Evolutionary conservation across 2,113 vertebrate genomes (phyloP).

Genomic region (Fulica atra): DNA sequence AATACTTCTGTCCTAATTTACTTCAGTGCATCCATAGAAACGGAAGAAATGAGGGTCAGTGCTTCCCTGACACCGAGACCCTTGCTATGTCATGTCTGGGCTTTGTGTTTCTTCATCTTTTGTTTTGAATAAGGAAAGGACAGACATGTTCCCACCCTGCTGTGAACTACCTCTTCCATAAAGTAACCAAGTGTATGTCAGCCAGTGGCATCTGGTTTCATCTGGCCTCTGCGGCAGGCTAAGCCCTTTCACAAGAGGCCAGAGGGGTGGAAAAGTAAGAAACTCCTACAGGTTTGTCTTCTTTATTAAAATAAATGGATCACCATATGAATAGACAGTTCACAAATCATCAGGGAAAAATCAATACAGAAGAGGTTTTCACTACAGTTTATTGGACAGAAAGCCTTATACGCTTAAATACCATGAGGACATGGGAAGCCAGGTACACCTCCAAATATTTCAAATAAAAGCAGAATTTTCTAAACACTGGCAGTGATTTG

Average conservation of each 20-base stretch:
- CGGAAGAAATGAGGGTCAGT: neutral
- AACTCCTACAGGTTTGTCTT: conserved; percentile 49
- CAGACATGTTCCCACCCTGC: neutral
- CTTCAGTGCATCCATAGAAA: neutral
- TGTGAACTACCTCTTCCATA: neutral
- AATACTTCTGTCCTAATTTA: neutral
- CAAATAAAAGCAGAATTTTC: conserved; percentile 73
- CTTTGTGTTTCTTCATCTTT: neutral
- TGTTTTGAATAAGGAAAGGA: neutral
- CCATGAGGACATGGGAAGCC: conserved; percentile 52
- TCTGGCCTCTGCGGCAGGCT: neutral
- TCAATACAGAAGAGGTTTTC: conserved; percentile 38
- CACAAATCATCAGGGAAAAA: conserved; percentile 63
- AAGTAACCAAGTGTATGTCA: conserved; percentile 14
- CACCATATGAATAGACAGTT: conserved; percentile 55
- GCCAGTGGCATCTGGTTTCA: conserved; percentile 2
- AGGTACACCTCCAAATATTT: conserved; percentile 74
- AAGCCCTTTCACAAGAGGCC: conserved; percentile 28
- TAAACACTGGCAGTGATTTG: conserved; percentile 76
- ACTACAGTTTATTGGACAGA: conserved; percentile 57
- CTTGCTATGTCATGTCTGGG: neutral
- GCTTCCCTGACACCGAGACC: neutral
- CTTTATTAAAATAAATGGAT: conserved; percentile 69
- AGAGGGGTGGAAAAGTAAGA: conserved; percentile 39
- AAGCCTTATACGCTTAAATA: conserved; percentile 60